Conservation (phyloP, 1,140 invertebrate genomes). For the Armadillidium nasatum region DNA sequence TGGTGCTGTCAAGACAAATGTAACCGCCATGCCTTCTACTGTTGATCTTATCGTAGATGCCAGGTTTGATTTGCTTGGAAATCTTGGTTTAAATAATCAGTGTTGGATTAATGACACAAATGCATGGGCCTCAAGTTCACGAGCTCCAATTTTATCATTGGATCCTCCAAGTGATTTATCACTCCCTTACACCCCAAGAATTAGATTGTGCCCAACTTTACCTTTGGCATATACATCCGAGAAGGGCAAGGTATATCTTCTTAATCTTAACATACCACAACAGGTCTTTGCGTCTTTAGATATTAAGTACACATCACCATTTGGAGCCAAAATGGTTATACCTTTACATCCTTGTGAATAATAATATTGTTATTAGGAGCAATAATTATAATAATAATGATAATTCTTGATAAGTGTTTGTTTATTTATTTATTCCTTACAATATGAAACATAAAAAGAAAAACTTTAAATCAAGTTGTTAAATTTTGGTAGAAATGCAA, state of each 20-base stretch:
- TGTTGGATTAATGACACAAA: constrained; percentile 26
- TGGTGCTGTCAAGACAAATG: constrained; percentile 48
- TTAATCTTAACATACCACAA: constrained; percentile 75
- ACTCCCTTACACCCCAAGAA: constrained; percentile 30
- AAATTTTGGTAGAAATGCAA: too few species aligned
- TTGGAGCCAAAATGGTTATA: constrained; percentile 64
- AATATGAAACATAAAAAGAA: too few species aligned
- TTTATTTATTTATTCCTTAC: too few species aligned
- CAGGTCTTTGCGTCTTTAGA: constrained; percentile 69
- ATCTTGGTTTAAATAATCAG: constrained; percentile 23
- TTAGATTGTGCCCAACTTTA: constrained; percentile 54
- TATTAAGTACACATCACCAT: constrained; percentile 78
- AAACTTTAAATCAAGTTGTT: too few species aligned
- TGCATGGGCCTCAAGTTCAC: constrained; percentile 55
- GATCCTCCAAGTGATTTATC: constrained; percentile 64
- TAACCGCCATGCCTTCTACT: constrained; percentile 43
- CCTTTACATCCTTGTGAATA: constrained; percentile 40
- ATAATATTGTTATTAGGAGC: not conserved
- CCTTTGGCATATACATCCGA: constrained; percentile 65
- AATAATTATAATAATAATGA: too few species aligned
- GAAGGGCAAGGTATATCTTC: constrained; percentile 77
- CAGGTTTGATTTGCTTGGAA: constrained; percentile 31
- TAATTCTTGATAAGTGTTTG: too few species aligned
- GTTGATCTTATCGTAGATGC: constrained; percentile 63
- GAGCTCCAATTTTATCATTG: constrained; percentile 72